Evolutionary conservation across 2,888 invertebrate species (phyloP), one percentile per base, ranked within the genome.

Genomic region (Odontomyia ornata): DNA sequence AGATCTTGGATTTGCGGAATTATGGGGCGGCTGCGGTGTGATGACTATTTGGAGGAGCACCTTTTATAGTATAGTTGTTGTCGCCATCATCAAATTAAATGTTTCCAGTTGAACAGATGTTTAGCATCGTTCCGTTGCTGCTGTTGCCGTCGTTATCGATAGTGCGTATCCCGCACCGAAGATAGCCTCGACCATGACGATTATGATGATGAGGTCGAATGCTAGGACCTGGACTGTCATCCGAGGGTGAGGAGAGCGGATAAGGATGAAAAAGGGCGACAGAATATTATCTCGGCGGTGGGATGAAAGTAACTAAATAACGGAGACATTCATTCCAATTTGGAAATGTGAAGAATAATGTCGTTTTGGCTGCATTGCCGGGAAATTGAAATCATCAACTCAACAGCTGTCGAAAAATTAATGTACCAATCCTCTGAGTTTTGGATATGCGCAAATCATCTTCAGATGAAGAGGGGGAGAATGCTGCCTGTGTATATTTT

Each of bases 71-170:
- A n/a, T n/a, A n/a, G n/a, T n/a, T n/a, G n/a, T n/a, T n/a, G n/a
- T n/a, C n/a, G n/a, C n/a, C 47, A 27, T 15, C 47, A 47, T 69
- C 27, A 72, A 72, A 72, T 72, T 72, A 72, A 72, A 72, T 72
- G 56, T 72, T 72, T 72, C 56, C 71, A 72, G 52, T 30, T 28
- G 71, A 72, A 56, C 71, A 72, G 71, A 72, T 72, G 71, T 72
- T 27, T 47, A 9, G 9, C 36, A 36, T 3, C 9, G 36, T 36
- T 36, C 9, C 36, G 9, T 3, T 36, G 3, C 9, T 36, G 36
- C 36, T 36, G 36, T 21, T 47, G 47, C 56, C 56, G 36, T 28
- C 23, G 56, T 18, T 23, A 56, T 27, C 27, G 47, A 27, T 18
- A 72, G 30, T 72, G 71, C 71, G 56, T 56, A 72, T 56, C 71